phyloP scores from a whole-genome alignment of 2,888 invertebrate species.

The Argyresthia albistria region DNA sequence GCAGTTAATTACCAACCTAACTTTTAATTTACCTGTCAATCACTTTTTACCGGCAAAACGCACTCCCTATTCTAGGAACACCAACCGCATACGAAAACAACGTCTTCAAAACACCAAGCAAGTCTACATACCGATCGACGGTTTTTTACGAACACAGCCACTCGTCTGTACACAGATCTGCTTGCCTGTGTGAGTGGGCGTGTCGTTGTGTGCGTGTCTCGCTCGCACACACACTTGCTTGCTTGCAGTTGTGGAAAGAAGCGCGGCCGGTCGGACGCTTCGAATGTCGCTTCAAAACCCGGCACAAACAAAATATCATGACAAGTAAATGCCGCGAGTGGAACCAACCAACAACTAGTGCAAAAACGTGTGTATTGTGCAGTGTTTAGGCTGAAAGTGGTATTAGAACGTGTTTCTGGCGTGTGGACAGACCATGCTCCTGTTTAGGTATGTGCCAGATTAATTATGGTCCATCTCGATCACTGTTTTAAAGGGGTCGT shows the following conservation, averaged over 20 bases:
- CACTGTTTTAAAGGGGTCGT: slow-evolving; percentile 48
- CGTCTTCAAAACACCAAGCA: slow-evolving; percentile 20
- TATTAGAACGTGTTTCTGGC: slow-evolving; percentile 58
- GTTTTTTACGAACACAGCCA: slow-evolving; percentile 63
- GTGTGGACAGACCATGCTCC: slow-evolving; percentile 47
- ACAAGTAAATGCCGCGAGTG: slow-evolving; percentile 64
- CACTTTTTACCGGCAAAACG: neutral
- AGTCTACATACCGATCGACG: slow-evolving; percentile 71
- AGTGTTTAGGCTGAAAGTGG: slow-evolving; percentile 57
- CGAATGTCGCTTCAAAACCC: slow-evolving; percentile 37
- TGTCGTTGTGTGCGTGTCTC: slow-evolving; percentile 35
- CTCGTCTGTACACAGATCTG: slow-evolving; percentile 28
- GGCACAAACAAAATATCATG: slow-evolving; percentile 65
- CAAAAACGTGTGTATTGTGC: slow-evolving; percentile 60
- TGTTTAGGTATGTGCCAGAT: slow-evolving; percentile 67
- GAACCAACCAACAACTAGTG: slow-evolving; percentile 62
- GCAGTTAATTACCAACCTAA: neutral
- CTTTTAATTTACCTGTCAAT: slow-evolving; percentile 5
- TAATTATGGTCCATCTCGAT: slow-evolving; percentile 66
- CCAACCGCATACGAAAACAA: slow-evolving; percentile 70
- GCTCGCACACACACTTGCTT: slow-evolving; percentile 42
- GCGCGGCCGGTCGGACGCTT: slow-evolving; percentile 28
- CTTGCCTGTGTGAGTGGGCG: slow-evolving; percentile 22
- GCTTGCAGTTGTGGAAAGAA: slow-evolving; percentile 36
- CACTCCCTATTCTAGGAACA: slow-evolving; percentile 37